phyloP scores from a whole-genome alignment of 2,797 vertebrate species.

The Paedocypris micromegethes region DNA sequence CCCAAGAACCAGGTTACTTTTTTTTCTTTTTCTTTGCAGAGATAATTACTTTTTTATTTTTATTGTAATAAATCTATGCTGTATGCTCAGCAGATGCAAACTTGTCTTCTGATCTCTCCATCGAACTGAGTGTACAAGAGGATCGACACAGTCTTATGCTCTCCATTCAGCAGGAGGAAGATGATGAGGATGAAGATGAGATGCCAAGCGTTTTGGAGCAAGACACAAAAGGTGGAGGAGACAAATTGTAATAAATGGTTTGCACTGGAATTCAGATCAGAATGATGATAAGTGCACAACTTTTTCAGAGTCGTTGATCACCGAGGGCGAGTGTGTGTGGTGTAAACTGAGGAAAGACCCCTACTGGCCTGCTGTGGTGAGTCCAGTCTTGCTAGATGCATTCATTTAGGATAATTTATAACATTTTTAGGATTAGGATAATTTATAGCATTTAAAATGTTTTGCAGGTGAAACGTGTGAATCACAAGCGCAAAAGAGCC shows the following conservation, averaged over 20 bases:
- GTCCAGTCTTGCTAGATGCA: slow-evolving; percentile 29
- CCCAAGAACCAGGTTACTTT: slow-evolving; percentile 51
- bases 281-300: slow-evolving; percentile 1
- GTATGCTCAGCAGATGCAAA: slow-evolving; percentile 55
- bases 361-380: slow-evolving; percentile 90
- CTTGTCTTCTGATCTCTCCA: slow-evolving; percentile 65
- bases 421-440: background rate
- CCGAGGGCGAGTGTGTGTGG: slow-evolving; percentile 84
- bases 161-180: slow-evolving; percentile 54
- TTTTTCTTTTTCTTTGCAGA: background rate
- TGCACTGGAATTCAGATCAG: background rate
- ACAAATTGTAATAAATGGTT: too few relatives aligned
- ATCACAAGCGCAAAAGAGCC: slow-evolving; percentile 73
- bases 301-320: slow-evolving; percentile 70
- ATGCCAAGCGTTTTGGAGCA: slow-evolving; percentile 75
- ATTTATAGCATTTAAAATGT: background rate
- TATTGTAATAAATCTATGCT: background rate
- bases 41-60: background rate
- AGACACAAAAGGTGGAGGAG: slow-evolving; percentile 62
- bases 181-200: slow-evolving; percentile 75
- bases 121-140: slow-evolving; percentile 60
- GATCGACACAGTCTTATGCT: slow-evolving; percentile 39
- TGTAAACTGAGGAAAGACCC: slow-evolving; percentile 80
- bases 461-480: slow-evolving; percentile 78
- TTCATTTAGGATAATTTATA: background rate